Evolutionary conservation across 2,113 vertebrate species (phyloP).

Genomic region (Gymnogyps californianus): DNA sequence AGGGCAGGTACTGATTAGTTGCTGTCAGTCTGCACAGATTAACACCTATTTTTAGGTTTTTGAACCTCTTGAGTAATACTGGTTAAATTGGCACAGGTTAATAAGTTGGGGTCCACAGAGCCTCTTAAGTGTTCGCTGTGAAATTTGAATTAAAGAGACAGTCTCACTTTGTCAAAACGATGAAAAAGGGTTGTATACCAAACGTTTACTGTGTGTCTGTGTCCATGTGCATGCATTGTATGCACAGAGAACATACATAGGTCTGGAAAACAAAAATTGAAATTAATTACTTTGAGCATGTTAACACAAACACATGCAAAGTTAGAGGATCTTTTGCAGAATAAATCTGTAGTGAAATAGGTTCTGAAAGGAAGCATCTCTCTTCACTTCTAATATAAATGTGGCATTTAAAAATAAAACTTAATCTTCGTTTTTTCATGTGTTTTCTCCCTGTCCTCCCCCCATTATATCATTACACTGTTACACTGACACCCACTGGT

Average conservation of each 20-base stretch:
- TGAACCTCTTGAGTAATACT: slow-evolving; percentile 54
- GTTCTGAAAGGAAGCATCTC: not conserved
- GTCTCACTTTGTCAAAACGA: not conserved
- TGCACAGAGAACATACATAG: accelerated
- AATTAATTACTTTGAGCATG: not conserved
- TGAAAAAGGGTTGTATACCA: not conserved
- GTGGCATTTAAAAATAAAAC: not conserved
- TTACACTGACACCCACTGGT: slow-evolving; percentile 53
- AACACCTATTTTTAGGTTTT: slow-evolving; percentile 53
- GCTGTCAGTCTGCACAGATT: slow-evolving; percentile 39
- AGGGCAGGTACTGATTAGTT: slow-evolving; percentile 22
- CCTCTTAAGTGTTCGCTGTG: slow-evolving; percentile 36
- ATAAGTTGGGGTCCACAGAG: slow-evolving; percentile 41
- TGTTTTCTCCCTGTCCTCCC: not conserved
- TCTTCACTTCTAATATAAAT: not conserved
- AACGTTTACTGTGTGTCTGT: not conserved
- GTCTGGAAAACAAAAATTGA: not conserved
- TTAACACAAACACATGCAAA: not conserved
- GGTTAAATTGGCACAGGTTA: slow-evolving; percentile 59
- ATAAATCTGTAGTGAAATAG: not conserved
- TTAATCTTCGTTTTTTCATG: not conserved
- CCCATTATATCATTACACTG: slow-evolving; percentile 23
- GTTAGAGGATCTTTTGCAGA: not conserved
- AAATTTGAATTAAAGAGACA: slow-evolving; percentile 58
- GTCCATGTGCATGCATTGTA: not conserved